These are phyloP conservation scores for Cerceris rybyensis DNA, from an alignment of 2,888 invertebrate genomes.

Conservation along the genomic window DNA sequence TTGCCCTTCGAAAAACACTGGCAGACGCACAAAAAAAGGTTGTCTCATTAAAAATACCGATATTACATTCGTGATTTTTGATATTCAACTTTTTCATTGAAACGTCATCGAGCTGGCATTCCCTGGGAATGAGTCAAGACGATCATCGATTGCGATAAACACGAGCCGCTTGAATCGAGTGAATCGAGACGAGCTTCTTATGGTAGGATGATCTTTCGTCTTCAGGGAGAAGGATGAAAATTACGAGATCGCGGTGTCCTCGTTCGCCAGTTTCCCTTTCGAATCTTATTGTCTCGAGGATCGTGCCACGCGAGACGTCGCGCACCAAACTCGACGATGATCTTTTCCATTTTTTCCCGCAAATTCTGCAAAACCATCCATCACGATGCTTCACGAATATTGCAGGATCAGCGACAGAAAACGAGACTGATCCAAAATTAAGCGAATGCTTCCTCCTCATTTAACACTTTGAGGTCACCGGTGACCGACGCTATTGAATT, in stretches of 20 bases:
- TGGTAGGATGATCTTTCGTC: constrained; percentile 50
- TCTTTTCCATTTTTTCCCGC: too few relatives aligned
- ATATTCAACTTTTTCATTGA: not conserved
- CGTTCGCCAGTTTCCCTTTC: constrained; percentile 58
- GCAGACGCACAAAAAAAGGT: too few relatives aligned
- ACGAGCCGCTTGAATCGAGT: constrained; percentile 31
- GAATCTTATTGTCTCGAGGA: constrained; percentile 52
- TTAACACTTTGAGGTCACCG: too few relatives aligned
- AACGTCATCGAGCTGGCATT: constrained; percentile 55
- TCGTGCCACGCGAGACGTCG: constrained; percentile 8
- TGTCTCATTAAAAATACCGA: too few relatives aligned
- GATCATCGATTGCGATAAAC: constrained; percentile 58
- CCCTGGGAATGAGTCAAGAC: constrained; percentile 58
- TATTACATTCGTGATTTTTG: too few relatives aligned
- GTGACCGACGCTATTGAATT: too few relatives aligned
- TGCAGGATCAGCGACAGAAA: not conserved
- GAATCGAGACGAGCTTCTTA: constrained; percentile 32
- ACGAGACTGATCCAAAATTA: too few relatives aligned
- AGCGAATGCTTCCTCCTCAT: constrained; percentile 1
- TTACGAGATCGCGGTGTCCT: constrained; percentile 64
- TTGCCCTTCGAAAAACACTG: too few relatives aligned
- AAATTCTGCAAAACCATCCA: too few relatives aligned
- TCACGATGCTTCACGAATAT: too few relatives aligned
- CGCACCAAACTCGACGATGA: not conserved
- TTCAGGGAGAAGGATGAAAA: constrained; percentile 47